phyloP scores from a whole-genome alignment of 2,113 vertebrate genomes.

The Callionymus lyra region DNA sequence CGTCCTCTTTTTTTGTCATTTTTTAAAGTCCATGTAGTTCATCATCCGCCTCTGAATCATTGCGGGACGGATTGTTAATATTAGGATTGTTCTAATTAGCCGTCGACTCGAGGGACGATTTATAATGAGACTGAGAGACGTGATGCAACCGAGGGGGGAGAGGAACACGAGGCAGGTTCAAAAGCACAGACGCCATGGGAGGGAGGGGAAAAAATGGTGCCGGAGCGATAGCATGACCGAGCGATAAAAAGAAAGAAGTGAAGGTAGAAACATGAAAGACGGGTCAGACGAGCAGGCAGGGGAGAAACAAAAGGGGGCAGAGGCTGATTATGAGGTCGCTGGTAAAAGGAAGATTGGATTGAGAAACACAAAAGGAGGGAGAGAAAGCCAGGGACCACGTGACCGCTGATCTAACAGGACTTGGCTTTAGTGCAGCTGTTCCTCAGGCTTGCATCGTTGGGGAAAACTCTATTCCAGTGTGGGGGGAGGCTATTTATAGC shows the following conservation, averaged over 20 bases:
- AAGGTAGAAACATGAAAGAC: slow-evolving; percentile 11
- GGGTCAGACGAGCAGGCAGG: slow-evolving; percentile 6
- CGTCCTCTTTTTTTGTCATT: neutral
- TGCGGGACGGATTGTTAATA: slow-evolving; percentile 44
- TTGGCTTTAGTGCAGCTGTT: slow-evolving; percentile 71
- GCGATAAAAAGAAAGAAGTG: slow-evolving; percentile 17
- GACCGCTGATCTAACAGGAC: slow-evolving; percentile 59
- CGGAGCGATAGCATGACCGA: slow-evolving; percentile 14
- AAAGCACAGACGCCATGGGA: neutral
- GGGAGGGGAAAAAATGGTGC: slow-evolving; percentile 8
- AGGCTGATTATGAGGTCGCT: slow-evolving; percentile 5
- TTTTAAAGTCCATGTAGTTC: slow-evolving; percentile 35
- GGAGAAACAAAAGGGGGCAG: slow-evolving; percentile 6
- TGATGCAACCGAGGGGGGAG: slow-evolving; percentile 1
- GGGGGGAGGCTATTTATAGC: slow-evolving; percentile 62
- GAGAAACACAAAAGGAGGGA: slow-evolving; percentile 19
- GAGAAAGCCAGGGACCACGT: slow-evolving; percentile 31
- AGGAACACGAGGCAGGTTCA: slow-evolving; percentile 4
- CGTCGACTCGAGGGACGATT: slow-evolving; percentile 37
- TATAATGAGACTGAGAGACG: slow-evolving; percentile 12
- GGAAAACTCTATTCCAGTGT: slow-evolving; percentile 67
- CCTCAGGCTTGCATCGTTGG: slow-evolving; percentile 54
- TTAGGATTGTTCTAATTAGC: slow-evolving; percentile 55
- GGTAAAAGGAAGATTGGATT: slow-evolving; percentile 9
- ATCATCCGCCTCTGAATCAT: slow-evolving; percentile 37